Conservation (phyloP, 2,113 vertebrate species). For the Cyrtonyx montezumae region DNA sequence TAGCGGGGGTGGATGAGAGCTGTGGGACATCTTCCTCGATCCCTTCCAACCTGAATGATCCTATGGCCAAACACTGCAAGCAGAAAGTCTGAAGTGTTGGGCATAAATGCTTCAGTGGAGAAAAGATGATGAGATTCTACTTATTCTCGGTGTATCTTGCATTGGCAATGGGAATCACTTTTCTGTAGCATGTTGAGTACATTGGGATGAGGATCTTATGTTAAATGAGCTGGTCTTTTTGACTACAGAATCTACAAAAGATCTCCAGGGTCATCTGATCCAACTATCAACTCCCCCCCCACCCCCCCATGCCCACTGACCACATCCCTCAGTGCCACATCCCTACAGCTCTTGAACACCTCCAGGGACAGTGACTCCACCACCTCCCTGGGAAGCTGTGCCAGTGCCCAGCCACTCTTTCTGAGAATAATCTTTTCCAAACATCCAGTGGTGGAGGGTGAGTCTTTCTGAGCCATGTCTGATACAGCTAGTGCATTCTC, state of each 20-base stretch:
- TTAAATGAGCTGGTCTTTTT: neutral
- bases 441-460: neutral
- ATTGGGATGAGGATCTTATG: neutral
- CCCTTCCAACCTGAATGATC: neutral
- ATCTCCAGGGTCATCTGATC: too few relatives aligned
- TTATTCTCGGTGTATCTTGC: neutral
- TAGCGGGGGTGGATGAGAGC: neutral
- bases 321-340: too few relatives aligned
- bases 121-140: neutral
- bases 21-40: neutral
- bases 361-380: too few relatives aligned
- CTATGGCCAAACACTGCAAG: accelerated
- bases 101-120: neutral
- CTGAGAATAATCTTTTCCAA: too few relatives aligned
- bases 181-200: neutral
- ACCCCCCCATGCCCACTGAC: too few relatives aligned
- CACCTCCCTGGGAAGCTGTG: too few relatives aligned
- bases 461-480: neutral
- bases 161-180: neutral
- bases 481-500: neutral
- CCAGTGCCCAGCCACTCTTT: too few relatives aligned
- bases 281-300: too few relatives aligned
- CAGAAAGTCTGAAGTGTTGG: neutral
- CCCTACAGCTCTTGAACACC: too few relatives aligned
- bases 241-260: neutral